Conservation (phyloP, 2,797 vertebrate genomes). For the Sardinella longiceps region DNA sequence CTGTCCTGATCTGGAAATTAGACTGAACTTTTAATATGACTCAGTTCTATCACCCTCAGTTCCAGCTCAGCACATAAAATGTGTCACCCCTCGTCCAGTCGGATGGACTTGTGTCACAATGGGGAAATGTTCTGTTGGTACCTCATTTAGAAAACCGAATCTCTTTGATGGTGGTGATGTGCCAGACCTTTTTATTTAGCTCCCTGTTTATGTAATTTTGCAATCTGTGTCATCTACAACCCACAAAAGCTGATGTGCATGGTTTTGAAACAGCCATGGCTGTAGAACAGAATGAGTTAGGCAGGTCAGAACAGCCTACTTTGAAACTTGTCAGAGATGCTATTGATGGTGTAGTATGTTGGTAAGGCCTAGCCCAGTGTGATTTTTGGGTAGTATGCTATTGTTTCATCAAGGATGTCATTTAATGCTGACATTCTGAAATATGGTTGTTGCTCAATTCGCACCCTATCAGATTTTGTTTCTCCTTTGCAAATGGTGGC, state of each 20-base stretch:
- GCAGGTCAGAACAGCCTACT: neutral
- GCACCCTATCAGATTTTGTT: neutral
- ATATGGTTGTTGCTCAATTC: neutral
- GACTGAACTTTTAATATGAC: neutral
- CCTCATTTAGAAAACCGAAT: neutral
- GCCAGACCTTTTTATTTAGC: neutral
- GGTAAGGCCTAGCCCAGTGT: neutral
- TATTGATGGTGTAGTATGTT: neutral
- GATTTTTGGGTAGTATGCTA: neutral
- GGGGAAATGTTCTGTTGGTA: neutral
- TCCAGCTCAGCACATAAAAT: neutral
- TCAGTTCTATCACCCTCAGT: neutral
- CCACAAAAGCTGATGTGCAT: neutral
- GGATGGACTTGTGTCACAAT: neutral
- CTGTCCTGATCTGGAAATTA: neutral
- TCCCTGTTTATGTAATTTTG: neutral
- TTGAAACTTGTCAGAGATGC: neutral
- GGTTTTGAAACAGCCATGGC: neutral
- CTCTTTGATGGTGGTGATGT: neutral
- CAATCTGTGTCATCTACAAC: neutral
- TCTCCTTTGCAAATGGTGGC: neutral
- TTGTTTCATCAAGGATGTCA: neutral
- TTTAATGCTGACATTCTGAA: constrained; percentile 1
- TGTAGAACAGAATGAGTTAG: neutral
- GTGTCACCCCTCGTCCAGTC: neutral